These are phyloP conservation scores for Drosophila neocordata DNA, from an alignment of 1,140 invertebrate genomes.

Conservation along the genomic window DNA sequence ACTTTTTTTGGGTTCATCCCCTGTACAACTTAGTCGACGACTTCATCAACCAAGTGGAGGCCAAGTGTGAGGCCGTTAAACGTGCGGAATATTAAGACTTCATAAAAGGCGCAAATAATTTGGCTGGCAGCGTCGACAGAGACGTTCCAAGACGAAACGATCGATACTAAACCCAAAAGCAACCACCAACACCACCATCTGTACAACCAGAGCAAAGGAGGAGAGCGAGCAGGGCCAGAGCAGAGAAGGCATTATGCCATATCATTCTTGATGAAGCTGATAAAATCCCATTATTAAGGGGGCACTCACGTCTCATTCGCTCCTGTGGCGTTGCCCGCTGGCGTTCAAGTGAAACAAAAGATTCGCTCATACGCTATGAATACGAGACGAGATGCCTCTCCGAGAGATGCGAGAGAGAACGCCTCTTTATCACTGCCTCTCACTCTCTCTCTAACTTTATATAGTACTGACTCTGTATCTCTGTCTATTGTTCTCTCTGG, in stretches of 20 bases:
- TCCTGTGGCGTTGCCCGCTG: constrained; percentile 47
- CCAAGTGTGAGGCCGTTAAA: constrained; percentile 71
- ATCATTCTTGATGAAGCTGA: constrained; percentile 83
- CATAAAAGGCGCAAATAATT: constrained; percentile 78
- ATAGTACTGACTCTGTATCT: neutral
- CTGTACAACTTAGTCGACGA: too few relatives aligned
- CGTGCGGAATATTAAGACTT: constrained; percentile 78
- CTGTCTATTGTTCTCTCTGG: neutral
- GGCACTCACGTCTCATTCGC: constrained; percentile 70
- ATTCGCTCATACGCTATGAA: constrained; percentile 83
- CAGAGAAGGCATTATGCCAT: constrained; percentile 69
- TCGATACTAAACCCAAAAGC: constrained; percentile 42
- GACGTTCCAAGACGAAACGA: constrained; percentile 35
- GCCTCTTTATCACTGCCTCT: constrained; percentile 13
- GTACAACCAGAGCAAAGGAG: neutral
- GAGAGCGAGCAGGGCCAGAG: neutral
- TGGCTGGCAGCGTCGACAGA: constrained; percentile 29
- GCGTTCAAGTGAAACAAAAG: constrained; percentile 80
- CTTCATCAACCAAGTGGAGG: neutral
- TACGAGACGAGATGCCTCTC: constrained; percentile 77
- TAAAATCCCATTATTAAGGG: constrained; percentile 83
- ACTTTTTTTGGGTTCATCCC: constrained; percentile 15
- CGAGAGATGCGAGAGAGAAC: constrained; percentile 12
- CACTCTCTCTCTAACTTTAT: neutral
- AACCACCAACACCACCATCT: neutral